Conservation (phyloP, 2,113 vertebrate species). For the Prolemur simus region DNA sequence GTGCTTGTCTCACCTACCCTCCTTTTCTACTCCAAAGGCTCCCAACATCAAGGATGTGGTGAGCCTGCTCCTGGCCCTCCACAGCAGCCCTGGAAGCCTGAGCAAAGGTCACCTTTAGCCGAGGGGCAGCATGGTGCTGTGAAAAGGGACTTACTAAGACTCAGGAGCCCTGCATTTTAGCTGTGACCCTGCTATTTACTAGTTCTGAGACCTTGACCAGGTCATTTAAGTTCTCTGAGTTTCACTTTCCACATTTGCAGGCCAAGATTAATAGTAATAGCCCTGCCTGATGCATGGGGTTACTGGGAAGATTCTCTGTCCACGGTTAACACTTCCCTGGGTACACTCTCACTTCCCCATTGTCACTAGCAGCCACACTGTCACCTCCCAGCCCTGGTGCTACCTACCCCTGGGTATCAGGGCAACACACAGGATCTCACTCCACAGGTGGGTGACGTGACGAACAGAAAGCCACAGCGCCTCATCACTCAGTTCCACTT, state of each 20-base stretch:
- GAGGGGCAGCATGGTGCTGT: background rate
- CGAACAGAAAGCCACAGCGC: slow-evolving; percentile 97
- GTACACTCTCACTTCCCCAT: background rate
- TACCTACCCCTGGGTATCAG: background rate
- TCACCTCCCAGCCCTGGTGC: background rate
- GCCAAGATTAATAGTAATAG: background rate
- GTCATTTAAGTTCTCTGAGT: slow-evolving; percentile 12
- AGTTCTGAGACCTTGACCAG: background rate
- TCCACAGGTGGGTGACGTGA: slow-evolving; percentile 93
- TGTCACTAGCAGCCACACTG: background rate
- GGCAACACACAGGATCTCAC: background rate
- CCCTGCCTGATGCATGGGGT: background rate
- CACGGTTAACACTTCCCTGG: background rate
- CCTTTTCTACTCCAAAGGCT: background rate
- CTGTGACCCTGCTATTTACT: background rate
- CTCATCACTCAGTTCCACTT: slow-evolving; percentile 99
- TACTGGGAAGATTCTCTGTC: slow-evolving; percentile 12
- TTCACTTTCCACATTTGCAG: background rate
- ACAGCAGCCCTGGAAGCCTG: background rate
- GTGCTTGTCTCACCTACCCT: background rate
- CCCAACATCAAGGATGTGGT: background rate
- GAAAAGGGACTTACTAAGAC: background rate
- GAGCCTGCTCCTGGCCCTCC: background rate
- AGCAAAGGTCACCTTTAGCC: background rate
- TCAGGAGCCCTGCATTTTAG: background rate